Conservation (phyloP, 2,888 invertebrate genomes). For the Ganaspis brasiliensis region DNA sequence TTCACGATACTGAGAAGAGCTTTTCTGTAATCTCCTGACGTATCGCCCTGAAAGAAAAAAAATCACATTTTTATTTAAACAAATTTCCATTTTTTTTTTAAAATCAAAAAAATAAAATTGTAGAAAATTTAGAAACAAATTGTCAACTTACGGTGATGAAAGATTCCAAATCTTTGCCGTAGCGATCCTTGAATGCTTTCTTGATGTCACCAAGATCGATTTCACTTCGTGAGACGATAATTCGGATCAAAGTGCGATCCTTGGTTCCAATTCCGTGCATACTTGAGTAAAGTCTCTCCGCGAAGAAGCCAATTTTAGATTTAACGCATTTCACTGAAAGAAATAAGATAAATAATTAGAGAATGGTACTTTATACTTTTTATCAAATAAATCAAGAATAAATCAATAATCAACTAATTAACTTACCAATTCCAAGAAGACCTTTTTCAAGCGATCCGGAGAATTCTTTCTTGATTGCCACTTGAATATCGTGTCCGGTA, state of each 20-base stretch:
- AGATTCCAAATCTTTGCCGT: slow-evolving; percentile 90
- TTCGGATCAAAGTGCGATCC: slow-evolving; percentile 95
- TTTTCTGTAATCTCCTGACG: slow-evolving; percentile 96
- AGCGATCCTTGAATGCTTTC: slow-evolving; percentile 91
- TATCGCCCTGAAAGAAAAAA: slow-evolving; percentile 90
- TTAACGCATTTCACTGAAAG: slow-evolving; percentile 91
- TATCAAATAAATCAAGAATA: too few species aligned
- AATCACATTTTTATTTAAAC: too few species aligned
- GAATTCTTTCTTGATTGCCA: slow-evolving; percentile 93
- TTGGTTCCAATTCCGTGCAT: slow-evolving; percentile 96
- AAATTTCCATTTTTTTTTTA: too few species aligned
- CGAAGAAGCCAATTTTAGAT: slow-evolving; percentile 95
- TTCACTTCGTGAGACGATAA: slow-evolving; percentile 94
- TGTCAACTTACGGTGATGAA: slow-evolving; percentile 91
- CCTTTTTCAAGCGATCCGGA: slow-evolving; percentile 93
- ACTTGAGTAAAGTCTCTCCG: slow-evolving; percentile 93
- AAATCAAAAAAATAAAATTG: slow-evolving; percentile 3
- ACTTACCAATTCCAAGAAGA: slow-evolving; percentile 92
- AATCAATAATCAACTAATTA: too few species aligned
- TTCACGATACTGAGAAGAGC: slow-evolving; percentile 90
- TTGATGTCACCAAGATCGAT: slow-evolving; percentile 97
- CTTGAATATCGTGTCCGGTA: slow-evolving; percentile 91
- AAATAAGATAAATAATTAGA: slow-evolving; percentile 42
- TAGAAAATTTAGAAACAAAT: neutral
- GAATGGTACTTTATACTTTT: too few species aligned